Conservation (phyloP, 35 echinoderm and acorn worm genomes). For the Lytechinus variegatus region DNA sequence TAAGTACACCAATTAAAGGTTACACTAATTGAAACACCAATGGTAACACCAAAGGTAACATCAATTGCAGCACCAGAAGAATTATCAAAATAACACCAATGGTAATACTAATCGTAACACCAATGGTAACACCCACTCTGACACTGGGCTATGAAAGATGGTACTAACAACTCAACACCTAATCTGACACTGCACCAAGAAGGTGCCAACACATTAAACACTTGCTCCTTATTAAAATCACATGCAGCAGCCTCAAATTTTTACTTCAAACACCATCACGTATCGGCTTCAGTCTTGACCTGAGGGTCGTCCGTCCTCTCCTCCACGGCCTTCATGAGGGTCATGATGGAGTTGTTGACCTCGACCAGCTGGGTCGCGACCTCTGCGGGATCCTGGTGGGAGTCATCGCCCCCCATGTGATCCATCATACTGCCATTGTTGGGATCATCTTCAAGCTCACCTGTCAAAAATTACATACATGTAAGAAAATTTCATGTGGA, state of each 20-base stretch:
- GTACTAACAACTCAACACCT: too few species aligned
- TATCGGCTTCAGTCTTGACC: conserved; percentile 57
- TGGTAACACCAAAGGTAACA: too few species aligned
- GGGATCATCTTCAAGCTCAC: conserved; percentile 24
- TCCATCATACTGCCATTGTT: neutral
- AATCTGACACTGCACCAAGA: too few species aligned
- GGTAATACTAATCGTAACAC: too few species aligned
- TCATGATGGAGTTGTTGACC: conserved; percentile 79
- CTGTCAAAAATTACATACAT: neutral
- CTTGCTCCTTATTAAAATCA: neutral
- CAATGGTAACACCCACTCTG: too few species aligned
- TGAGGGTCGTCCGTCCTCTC: conserved; percentile 58
- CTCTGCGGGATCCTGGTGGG: conserved; percentile 67
- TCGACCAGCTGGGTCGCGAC: conserved; percentile 70
- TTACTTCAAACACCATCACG: neutral
- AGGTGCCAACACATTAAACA: too few species aligned
- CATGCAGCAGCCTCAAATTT: neutral
- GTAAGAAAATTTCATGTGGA: too few species aligned
- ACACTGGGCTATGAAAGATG: too few species aligned
- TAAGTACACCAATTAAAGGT: too few species aligned
- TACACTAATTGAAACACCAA: too few species aligned
- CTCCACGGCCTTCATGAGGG: conserved; percentile 77
- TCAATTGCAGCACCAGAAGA: too few species aligned
- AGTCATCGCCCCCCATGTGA: conserved; percentile 53
- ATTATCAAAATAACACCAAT: too few species aligned